Base-by-base conservation (phyloP, 2,888 invertebrate species). In the Pedicia rivosa region DNA sequence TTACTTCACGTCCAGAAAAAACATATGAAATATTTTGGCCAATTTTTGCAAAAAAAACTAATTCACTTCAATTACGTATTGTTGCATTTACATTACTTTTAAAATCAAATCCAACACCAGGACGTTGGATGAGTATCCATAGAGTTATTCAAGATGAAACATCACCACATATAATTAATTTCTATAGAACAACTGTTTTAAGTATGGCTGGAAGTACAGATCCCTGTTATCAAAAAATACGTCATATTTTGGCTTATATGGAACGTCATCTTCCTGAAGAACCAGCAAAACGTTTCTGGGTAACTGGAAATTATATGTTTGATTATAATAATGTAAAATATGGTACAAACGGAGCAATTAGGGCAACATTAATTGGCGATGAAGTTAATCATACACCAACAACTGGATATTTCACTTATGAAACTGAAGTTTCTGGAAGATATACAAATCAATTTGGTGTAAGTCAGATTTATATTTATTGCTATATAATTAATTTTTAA, bases 241-340 rank as follows among this genome's bases (percentile, higher is more conserved):
- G 74, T 1, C 67, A 67, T 40, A 67, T 74, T 45, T 67, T 77
- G 0, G 70, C 74, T 0, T 77, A 78, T 47, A 67, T 80, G 42
- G 65, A 69, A 3, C 70, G 72, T 20, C 68, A 76, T 45, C 63
- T 78, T 34, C 64, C 67, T 0, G 65, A 67, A 45, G 69, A 72
- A 0, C 65, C 67, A 6, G 63, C 64, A 2, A 54, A 58, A 8
- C 63, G 68, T 5, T 69, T 68, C 46, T 74, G 78, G 68, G 69
- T 74, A 0, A 78, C 78, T 0, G 78, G 77, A 19, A 79, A 79
- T 55, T 76, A 77, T 49, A 66, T 80, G 38, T 66, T 78, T 45
- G 78, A 77, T 42, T 73, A 72, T 47, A 70, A 72, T n/a, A 73
- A 76, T 47, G 67, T 68, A 2, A 67, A 68, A 24, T 63, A 68